phyloP scores from a whole-genome alignment of 2,888 invertebrate species.

The Strigamia maritima region DNA sequence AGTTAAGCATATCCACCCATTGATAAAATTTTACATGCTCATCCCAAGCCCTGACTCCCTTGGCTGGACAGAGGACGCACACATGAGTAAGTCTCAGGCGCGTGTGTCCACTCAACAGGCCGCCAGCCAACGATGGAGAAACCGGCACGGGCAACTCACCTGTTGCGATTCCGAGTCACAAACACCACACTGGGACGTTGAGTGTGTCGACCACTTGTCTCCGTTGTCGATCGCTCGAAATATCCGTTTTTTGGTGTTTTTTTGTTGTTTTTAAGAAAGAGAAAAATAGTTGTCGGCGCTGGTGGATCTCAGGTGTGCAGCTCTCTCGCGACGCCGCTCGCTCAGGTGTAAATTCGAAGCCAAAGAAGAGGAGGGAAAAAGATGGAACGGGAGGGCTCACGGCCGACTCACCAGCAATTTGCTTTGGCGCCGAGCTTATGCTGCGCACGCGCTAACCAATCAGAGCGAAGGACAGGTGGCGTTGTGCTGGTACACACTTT shows the following conservation, averaged over 20 bases:
- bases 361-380: slow-evolving; percentile 23
- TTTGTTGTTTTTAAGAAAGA: neutral
- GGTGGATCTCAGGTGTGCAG: slow-evolving; percentile 5
- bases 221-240: neutral
- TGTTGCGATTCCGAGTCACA: slow-evolving; percentile 26
- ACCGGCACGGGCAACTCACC: slow-evolving; percentile 26
- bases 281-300: neutral
- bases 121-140: slow-evolving; percentile 27
- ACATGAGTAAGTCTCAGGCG: slow-evolving; percentile 28
- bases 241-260: slow-evolving; percentile 25
- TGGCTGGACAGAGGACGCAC: slow-evolving; percentile 31
- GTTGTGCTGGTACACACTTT: slow-evolving; percentile 25
- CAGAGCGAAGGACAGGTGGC: slow-evolving; percentile 34
- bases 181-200: slow-evolving; percentile 8
- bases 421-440: slow-evolving; percentile 31
- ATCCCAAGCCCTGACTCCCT: slow-evolving; percentile 27
- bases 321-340: slow-evolving; percentile 21
- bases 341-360: slow-evolving; percentile 34
- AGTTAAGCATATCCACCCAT: slow-evolving; percentile 13
- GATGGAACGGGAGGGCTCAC: slow-evolving; percentile 32
- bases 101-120: slow-evolving; percentile 34
- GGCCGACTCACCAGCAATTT: slow-evolving; percentile 34
- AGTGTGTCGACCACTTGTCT: neutral
- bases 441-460: slow-evolving; percentile 34
- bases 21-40: neutral